Percentiles rank a stretch among this genome's conserved stretches.
phyloP scores from a whole-genome alignment of 2,113 vertebrate species.

The Arvicanthis niloticus region DNA sequence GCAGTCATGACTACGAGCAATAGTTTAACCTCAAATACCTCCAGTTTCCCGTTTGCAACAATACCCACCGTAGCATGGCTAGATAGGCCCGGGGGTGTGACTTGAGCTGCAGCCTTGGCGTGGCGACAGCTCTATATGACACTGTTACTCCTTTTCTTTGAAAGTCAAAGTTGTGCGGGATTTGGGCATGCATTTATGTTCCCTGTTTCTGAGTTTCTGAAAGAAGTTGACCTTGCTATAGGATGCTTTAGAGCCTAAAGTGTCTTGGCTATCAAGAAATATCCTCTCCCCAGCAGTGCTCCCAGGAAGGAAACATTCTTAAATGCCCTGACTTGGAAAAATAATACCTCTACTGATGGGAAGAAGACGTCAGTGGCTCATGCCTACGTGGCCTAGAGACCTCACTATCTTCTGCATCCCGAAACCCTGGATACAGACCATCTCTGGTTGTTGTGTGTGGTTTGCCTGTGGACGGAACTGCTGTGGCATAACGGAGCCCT shows the following conservation, averaged over 20 bases:
- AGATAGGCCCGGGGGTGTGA: neutral
- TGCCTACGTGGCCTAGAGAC: neutral
- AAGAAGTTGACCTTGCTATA: neutral
- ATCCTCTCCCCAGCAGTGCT: neutral
- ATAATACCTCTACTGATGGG: neutral
- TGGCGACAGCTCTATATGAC: too few species aligned
- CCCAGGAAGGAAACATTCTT: neutral
- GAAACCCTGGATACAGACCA: fast-evolving
- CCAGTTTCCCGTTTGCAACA: neutral
- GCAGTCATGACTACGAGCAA: neutral
- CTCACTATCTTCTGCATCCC: neutral
- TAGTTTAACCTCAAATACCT: neutral
- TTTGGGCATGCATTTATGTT: neutral
- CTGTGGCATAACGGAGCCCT: neutral
- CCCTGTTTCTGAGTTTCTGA: neutral
- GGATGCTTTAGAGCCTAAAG: neutral
- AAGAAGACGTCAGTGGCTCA: neutral
- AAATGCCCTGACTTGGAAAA: neutral
- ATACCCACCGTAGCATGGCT: neutral
- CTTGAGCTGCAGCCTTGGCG: fast-evolving
- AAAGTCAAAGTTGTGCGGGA: neutral
- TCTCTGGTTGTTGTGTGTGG: neutral
- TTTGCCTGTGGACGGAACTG: neutral
- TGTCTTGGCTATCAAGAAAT: neutral
- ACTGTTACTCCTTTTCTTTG: neutral